A percentile compares a stretch with the other conserved stretches of the same genome.
Conservation (phyloP, 2,113 vertebrate genomes). For the Morone saxatilis region DNA sequence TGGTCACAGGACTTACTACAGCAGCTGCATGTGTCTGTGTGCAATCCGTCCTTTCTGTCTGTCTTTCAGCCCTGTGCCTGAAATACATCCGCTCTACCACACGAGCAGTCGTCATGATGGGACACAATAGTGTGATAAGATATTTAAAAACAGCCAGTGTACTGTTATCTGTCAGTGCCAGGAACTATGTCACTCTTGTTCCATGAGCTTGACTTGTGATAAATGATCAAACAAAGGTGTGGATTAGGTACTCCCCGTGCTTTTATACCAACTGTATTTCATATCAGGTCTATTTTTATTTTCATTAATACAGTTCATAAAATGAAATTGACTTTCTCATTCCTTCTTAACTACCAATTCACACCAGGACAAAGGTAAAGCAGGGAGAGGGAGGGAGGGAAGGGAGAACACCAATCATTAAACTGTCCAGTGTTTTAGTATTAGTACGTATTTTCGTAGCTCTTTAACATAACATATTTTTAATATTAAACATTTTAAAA, state of each 20-base stretch:
- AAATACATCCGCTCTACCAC: constrained; percentile 18
- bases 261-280: constrained; percentile 4
- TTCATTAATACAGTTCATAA: background rate
- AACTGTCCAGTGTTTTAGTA: background rate
- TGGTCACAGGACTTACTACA: constrained; percentile 61
- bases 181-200: constrained; percentile 22
- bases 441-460: too few species aligned
- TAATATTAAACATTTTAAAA: too few species aligned
- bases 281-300: constrained; percentile 10
- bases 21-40: constrained; percentile 43
- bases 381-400: background rate
- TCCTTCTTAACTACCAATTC: background rate
- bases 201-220: constrained; percentile 32
- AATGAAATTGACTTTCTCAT: background rate
- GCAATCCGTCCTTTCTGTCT: constrained; percentile 12
- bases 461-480: too few species aligned
- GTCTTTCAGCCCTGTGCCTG: background rate
- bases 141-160: constrained; percentile 15
- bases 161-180: constrained; percentile 33
- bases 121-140: constrained; percentile 9
- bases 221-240: constrained; percentile 56
- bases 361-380: constrained; percentile 4
- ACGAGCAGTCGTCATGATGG: background rate
- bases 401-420: constrained; percentile 38
- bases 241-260: constrained; percentile 6